These are phyloP conservation scores for Azemiops feae DNA, from an alignment of 2,113 vertebrate species.

Conservation along the genomic window DNA sequence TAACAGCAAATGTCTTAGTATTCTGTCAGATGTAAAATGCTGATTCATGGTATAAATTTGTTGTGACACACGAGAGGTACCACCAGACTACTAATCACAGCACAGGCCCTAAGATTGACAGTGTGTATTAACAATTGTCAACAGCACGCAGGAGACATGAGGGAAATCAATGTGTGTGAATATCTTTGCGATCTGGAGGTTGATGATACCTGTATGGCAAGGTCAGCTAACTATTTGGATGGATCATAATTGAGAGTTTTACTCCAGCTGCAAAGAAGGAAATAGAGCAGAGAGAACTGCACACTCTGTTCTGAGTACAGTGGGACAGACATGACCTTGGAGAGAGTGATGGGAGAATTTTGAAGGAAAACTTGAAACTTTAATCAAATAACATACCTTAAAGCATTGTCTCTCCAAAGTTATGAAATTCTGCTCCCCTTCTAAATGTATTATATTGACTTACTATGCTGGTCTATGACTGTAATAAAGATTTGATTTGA, in stretches of 20 bases:
- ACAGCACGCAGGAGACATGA: constrained; percentile 21
- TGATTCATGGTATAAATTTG: constrained; percentile 25
- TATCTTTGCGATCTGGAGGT: constrained; percentile 20
- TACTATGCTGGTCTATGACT: not conserved
- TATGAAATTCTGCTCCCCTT: not conserved
- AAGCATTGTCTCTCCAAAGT: not conserved
- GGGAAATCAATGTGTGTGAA: constrained; percentile 23
- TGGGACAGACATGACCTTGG: constrained; percentile 12
- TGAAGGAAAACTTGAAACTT: not conserved
- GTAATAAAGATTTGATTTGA: not conserved
- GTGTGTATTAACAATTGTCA: constrained; percentile 34
- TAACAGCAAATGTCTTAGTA: not conserved
- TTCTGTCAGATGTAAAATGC: constrained; percentile 12
- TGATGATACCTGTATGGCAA: constrained; percentile 16
- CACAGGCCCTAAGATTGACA: constrained; percentile 3
- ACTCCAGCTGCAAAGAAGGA: not conserved
- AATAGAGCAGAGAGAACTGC: not conserved
- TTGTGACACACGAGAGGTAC: constrained; percentile 21
- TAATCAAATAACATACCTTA: not conserved
- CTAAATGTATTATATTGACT: not conserved
- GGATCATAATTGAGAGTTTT: constrained; percentile 8
- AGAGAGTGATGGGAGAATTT: not conserved
- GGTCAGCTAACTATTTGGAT: constrained; percentile 19
- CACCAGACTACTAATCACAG: constrained; percentile 26
- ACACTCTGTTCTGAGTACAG: not conserved